Base-by-base conservation (phyloP, 2,888 invertebrate species). In the Pristionchus maxplancki region DNA sequence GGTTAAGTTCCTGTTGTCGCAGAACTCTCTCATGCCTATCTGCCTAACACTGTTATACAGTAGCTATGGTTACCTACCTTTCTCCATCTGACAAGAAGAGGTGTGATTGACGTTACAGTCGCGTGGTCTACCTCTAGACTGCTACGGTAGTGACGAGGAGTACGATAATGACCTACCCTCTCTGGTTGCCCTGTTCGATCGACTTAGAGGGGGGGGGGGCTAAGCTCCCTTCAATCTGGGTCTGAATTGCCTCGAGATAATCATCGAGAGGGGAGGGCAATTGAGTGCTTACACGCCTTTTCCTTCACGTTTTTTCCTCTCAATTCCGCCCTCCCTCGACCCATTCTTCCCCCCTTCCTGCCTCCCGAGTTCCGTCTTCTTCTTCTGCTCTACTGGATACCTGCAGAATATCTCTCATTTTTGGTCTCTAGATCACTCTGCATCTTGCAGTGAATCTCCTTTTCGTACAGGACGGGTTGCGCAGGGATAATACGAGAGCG, bases 201-300 rank as follows among this genome's bases (percentile, higher is more conserved):
- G 44, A 44, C 44, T 40, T 78, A n/a, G n/a, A 24, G 58, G 44
- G 74, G n/a, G 11, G n/a, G 4, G 58, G 44, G 78, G 44, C 24
- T 40, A 44, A 28, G n/a, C 40, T 44, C 44, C 28, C 37, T 24
- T 6, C 37, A 40, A 24, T 31, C 71, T 31, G 8, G 11, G n/a
- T 74, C 13, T 44, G 48, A 78, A 78, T 78, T 78, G 40, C 15
- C 44, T 24, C 44, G 17, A 40, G 37, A 78, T 78, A 78, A 78
- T 78, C 78, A 48, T 24, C 24, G 78, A 74, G 74, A 74, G 74
- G 58, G 44, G n/a, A 78, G 78, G 44, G 78, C 78, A 78, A 78
- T 78, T 78, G 78, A 78, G 78, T 24, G n/a, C 78, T 78, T 78
- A 78, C 78, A 78, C 78, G 78, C 37, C 71, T 67, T 31, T 67